These are phyloP conservation scores for Halictus quadricinctus DNA, from an alignment of 2,888 invertebrate genomes.

Conservation along the genomic window DNA sequence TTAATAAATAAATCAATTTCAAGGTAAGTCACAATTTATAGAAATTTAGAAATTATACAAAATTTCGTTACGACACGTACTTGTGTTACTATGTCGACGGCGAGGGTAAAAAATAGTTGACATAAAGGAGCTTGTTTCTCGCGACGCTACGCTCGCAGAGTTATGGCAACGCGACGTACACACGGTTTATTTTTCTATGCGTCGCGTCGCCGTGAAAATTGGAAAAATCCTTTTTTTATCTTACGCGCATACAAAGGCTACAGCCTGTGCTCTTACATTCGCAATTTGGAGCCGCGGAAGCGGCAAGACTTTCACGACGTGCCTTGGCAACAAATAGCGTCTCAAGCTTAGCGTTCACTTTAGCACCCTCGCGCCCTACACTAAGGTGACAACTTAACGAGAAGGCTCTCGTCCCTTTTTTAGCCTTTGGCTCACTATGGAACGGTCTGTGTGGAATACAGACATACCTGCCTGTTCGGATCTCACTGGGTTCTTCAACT, in stretches of 20 bases:
- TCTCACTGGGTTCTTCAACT: background rate
- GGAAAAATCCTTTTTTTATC: background rate
- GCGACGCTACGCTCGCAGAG: background rate
- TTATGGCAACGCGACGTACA: background rate
- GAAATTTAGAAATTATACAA: background rate
- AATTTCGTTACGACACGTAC: background rate
- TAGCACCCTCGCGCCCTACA: constrained; percentile 30
- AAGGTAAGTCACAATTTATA: background rate
- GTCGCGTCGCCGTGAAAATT: constrained; percentile 8
- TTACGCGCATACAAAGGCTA: constrained; percentile 6
- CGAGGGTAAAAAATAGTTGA: background rate
- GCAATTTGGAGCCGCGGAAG: constrained; percentile 33
- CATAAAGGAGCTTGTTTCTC: background rate
- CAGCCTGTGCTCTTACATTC: constrained; percentile 23
- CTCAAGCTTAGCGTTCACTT: constrained; percentile 50
- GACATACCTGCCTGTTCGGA: background rate
- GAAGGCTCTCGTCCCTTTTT: constrained; percentile 30
- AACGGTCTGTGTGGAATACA: constrained; percentile 14
- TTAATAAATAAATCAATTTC: too few species aligned
- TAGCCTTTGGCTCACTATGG: constrained; percentile 10
- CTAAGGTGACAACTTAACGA: constrained; percentile 58
- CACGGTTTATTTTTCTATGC: background rate
- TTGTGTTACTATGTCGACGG: background rate
- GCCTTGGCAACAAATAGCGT: constrained; percentile 49
- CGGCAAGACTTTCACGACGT: constrained; percentile 37